Conservation (phyloP, 2,113 vertebrate species). For the Crotalus horridus region DNA sequence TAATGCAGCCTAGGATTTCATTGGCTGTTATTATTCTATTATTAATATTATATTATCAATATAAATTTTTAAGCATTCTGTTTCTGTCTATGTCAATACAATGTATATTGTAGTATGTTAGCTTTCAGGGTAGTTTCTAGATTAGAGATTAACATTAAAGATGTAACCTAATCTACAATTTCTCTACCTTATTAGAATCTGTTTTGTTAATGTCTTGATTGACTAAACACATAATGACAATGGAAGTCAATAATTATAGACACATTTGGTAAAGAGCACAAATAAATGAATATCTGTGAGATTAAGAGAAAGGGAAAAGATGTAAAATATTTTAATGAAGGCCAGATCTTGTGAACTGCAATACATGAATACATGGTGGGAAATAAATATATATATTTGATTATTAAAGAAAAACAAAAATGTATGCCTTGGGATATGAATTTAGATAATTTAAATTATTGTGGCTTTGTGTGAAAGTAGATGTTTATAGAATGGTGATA, state of each 20-base stretch:
- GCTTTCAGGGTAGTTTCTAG: not conserved
- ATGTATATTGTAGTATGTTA: not conserved
- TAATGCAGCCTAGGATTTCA: too few species aligned
- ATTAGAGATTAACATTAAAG: not conserved
- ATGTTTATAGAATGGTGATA: not conserved
- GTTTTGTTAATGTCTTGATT: not conserved
- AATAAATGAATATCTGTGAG: not conserved
- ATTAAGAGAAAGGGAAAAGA: not conserved
- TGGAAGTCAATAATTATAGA: not conserved
- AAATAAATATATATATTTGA: not conserved
- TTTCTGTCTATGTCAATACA: too few species aligned
- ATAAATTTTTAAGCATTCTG: too few species aligned
- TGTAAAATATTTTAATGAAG: not conserved
- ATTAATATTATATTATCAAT: slow-evolving; percentile 5
- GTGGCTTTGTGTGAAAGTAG: not conserved
- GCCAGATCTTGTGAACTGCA: not conserved
- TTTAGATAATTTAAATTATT: not conserved
- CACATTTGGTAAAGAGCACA: not conserved
- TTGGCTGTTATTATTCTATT: too few species aligned
- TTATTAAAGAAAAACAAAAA: not conserved
- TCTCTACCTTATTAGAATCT: not conserved
- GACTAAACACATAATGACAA: not conserved
- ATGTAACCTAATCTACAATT: not conserved
- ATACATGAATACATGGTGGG: not conserved
- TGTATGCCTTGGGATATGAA: not conserved